phyloP scores from a whole-genome alignment of 1,140 invertebrate genomes.

The Vollenhovia emeryi region DNA sequence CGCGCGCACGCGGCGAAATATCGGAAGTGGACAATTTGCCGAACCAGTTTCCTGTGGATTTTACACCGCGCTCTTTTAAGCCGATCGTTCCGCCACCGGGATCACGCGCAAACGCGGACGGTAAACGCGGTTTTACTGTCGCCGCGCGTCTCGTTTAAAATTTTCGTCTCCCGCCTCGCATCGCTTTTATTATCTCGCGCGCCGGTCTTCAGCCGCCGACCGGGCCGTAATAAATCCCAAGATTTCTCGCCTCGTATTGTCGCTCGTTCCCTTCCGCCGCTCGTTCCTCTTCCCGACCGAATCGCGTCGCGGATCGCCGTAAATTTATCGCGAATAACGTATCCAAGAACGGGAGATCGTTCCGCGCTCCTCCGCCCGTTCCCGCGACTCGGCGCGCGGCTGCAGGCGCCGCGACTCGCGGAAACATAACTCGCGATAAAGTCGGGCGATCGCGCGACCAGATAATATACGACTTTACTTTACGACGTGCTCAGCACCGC shows the following conservation, averaged over 20 bases:
- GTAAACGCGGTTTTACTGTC: conserved; percentile 21
- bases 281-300: not conserved
- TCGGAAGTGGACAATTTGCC: conserved; percentile 58
- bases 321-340: conserved; percentile 27
- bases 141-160: conserved; percentile 1
- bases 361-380: not conserved
- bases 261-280: not conserved
- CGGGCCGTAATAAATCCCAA: not conserved
- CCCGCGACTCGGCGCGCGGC: not conserved
- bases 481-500: conserved; percentile 7
- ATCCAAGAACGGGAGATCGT: not conserved
- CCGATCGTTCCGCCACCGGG: not conserved
- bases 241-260: conserved; percentile 3
- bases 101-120: not conserved
- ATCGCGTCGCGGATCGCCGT: conserved; percentile 11
- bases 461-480: conserved; percentile 35
- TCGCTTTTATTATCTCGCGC: conserved; percentile 32
- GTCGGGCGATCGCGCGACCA: conserved; percentile 5
- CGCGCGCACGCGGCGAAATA: conserved; percentile 46
- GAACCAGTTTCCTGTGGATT: conserved; percentile 47
- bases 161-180: not conserved
- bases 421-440: conserved; percentile 37
- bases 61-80: conserved; percentile 26
- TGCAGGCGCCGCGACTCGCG: conserved; percentile 32
- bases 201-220: not conserved